Evolutionary conservation across 2,888 invertebrate genomes (phyloP), one percentile per base, ranked within the genome.

Genomic region (Adela reaumurella): DNA sequence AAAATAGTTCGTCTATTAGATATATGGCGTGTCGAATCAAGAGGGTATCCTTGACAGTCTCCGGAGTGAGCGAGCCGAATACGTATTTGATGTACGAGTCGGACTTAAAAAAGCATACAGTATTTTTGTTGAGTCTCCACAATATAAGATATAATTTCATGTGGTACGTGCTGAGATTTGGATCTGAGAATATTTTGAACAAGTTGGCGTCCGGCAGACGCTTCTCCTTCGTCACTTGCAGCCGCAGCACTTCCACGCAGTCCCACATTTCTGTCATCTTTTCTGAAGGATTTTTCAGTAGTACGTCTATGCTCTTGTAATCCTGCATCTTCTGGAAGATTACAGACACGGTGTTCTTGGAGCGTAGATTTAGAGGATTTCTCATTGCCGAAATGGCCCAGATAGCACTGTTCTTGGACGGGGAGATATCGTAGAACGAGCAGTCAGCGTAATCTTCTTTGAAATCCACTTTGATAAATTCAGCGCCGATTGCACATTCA

Each of bases 61-160:
- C 63, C 18, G 62, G 5, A 18, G 67, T 65, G 8, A 43, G 17
- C 11, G 53, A 60, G 57, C 70, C 68, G 0, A 73, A 72, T 19
- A 74, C 50, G 1, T 45, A 18, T 19, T 65, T 54, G 52, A 62
- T 62, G 62, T n/a, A n/a, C n/a, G n/a, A n/a, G n/a, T n/a, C n/a
- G n/a, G n/a, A n/a, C n/a, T n/a, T n/a, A n/a, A n/a, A 54, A 17
- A 60, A 55, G 14, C 51, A 62, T 52, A 59, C 59, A 35, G 72
- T 57, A 49, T 54, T 62, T 8, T 54, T 50, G 46, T 64, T 65
- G 2, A 69, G 54, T 16, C 50, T 62, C 6, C 67, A 47, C 2
- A 76, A 47, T 6, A 69, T 56, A 4, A 62, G 58, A 58, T 70
- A 76, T 2, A 78, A 50, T 62, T 70, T 76, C 0, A 70, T 56